Evolutionary conservation across 2,113 vertebrate species (phyloP), one percentile per base, ranked within the genome.

Genomic region (Cavia aperea): DNA sequence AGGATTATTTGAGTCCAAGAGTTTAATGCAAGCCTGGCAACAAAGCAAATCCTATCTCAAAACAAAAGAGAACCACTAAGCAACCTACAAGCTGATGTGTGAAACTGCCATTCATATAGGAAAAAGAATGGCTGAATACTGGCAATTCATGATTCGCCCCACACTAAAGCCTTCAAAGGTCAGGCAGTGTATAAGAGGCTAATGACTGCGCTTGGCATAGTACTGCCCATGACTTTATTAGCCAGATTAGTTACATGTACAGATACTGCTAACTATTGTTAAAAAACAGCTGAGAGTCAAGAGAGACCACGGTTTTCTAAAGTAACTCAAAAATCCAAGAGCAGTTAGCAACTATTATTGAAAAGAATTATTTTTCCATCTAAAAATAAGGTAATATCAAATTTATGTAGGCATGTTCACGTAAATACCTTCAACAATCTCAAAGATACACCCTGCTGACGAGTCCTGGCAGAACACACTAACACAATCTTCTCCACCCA

Each of bases 401-500:
- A 91, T 93, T 79, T 89, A 86, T 33, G 24, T 63, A 56, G 54
- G 31, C 43, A 86, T 70, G 10, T 9, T n/a, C 89, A 26, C 43
- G 1, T 82, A 49, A 88, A 21, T n/a, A 91, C 36, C 46, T 91
- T 43, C 62, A 85, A 54, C n/a, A 82, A 51, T 26, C 10, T 68
- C 31, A n/a, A n/a, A 70, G 68, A 84, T 26, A 87, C 24, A 94
- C 56, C n/a, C 43, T 54, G 43, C 36, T 54, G 36, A 39, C 39
- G 31, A 62, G 60, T 90, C n/a, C n/a, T 89, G 51, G 88, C 9
- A 86, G 23, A 78, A 91, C 75, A 16, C 70, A 18, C 33, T 70
- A 85, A 91, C 21, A 86, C 39, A 91, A 92, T 83, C 87, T 94
- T 87, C 72, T 94, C 54, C 81, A 36, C 18, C 14, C 43, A n/a